Conservation (phyloP, 2,888 invertebrate species). For the Frankliniella intonsa region DNA sequence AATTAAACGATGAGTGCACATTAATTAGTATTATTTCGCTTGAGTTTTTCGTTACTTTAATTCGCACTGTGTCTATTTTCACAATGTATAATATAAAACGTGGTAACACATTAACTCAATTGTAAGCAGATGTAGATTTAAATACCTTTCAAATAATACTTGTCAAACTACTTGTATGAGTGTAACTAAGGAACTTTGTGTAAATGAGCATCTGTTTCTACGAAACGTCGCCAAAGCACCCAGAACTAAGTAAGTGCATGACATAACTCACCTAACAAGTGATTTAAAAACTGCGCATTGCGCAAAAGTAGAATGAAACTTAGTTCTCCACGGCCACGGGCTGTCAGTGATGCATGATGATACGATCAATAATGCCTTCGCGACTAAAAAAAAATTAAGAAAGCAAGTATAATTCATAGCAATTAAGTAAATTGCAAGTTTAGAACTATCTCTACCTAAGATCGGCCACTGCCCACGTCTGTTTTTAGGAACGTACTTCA, state of each 20-base stretch:
- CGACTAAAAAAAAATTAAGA: slow-evolving; percentile 31
- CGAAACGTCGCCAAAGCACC: background rate
- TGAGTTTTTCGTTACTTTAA: background rate
- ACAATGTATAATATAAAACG: slow-evolving; percentile 17
- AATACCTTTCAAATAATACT: background rate
- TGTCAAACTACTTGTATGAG: background rate
- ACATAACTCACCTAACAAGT: too few relatives aligned
- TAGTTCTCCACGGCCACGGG: too few relatives aligned
- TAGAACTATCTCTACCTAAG: background rate
- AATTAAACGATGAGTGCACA: background rate
- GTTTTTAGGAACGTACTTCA: slow-evolving; percentile 90
- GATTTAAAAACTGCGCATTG: too few relatives aligned
- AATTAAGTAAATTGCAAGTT: slow-evolving; percentile 29
- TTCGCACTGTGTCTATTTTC: background rate
- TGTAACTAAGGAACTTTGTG: slow-evolving; percentile 25
- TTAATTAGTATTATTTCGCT: background rate
- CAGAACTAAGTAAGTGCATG: slow-evolving; percentile 13
- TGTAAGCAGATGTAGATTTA: background rate
- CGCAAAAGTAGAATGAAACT: too few relatives aligned
- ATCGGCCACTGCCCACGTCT: slow-evolving; percentile 25
- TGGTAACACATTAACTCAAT: too few relatives aligned
- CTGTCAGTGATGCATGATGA: too few relatives aligned
- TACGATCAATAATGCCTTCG: slow-evolving; percentile 27
- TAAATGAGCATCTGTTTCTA: slow-evolving; percentile 14
- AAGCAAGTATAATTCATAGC: background rate